Percentiles rank a stretch among this genome's conserved stretches.
Evolutionary conservation across 2,797 vertebrate species (phyloP).

Genomic region (Lacerta bilineata): DNA sequence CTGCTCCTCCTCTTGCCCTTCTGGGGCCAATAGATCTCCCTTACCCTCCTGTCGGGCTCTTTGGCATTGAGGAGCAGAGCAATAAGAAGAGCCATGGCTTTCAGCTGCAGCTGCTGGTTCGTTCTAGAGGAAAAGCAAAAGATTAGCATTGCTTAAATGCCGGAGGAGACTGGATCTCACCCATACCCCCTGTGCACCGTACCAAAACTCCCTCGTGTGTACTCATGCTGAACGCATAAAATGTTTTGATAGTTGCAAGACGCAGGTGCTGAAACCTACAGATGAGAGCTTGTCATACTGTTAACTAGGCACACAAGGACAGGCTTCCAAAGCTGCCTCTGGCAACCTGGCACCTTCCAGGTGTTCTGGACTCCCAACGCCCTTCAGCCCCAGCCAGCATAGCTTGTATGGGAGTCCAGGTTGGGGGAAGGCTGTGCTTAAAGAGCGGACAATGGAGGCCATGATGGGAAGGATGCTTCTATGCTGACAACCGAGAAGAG

Average conservation of each 20-base stretch:
- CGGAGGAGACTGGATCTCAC: neutral
- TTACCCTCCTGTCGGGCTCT: conserved; percentile 85
- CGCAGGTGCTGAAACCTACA: too few species aligned
- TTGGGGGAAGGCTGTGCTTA: too few species aligned
- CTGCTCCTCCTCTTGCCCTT: neutral
- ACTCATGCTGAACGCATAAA: too few species aligned
- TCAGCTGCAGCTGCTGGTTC: conserved; percentile 94
- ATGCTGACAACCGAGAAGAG: neutral
- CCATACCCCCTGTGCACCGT: neutral
- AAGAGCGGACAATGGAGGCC: neutral
- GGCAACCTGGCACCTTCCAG: too few species aligned
- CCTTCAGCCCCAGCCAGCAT: too few species aligned
- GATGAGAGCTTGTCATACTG: too few species aligned
- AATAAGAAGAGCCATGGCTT: conserved; percentile 96
- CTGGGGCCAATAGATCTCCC: neutral
- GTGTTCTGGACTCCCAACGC: too few species aligned
- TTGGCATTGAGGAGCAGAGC: conserved; percentile 90
- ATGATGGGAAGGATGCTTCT: neutral
- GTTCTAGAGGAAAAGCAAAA: conserved; percentile 77
- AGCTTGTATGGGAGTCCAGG: too few species aligned
- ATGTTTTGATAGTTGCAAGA: too few species aligned
- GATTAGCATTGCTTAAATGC: neutral
- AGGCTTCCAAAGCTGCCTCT: too few species aligned
- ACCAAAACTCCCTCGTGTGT: neutral
- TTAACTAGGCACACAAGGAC: too few species aligned